A percentile compares a stretch with the other conserved stretches of the same genome.
These are phyloP conservation scores for Stichodactyla helianthus DNA, from an alignment of 64 coral and sea anemone species.

Conservation along the genomic window DNA sequence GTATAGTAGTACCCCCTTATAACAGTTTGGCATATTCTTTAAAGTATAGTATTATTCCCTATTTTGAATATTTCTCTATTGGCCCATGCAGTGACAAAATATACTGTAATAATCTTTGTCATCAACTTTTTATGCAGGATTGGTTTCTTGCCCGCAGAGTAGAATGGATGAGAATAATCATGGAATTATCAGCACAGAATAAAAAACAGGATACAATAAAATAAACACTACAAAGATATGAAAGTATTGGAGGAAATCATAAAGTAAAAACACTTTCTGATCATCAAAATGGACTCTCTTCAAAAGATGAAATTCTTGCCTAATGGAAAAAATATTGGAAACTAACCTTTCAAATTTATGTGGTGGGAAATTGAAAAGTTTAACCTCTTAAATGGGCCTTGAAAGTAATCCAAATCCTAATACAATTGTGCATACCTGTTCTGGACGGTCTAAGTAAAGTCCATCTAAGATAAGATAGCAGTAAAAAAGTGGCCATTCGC, in stretches of 20 bases:
- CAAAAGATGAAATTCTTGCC: too few relatives aligned
- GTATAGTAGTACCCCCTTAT: too few relatives aligned
- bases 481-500: slow-evolving; percentile 92
- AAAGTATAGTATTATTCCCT: too few relatives aligned
- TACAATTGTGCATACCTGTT: slow-evolving; percentile 53
- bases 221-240: background rate
- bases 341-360: background rate
- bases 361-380: background rate
- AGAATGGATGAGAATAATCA: slow-evolving; percentile 46
- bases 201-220: background rate
- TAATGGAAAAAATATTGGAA: too few relatives aligned
- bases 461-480: slow-evolving; percentile 85
- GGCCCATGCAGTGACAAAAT: too few relatives aligned
- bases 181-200: slow-evolving; percentile 26
- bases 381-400: too few relatives aligned
- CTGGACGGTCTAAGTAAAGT: slow-evolving; percentile 67
- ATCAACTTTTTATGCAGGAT: slow-evolving; percentile 18
- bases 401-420: too few relatives aligned
- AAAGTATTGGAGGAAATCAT: background rate
- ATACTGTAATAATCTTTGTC: background rate
- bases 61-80: too few relatives aligned
- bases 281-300: too few relatives aligned
- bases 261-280: background rate
- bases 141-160: slow-evolving; percentile 57
- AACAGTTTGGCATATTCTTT: too few relatives aligned